Percentiles rank a stretch among this genome's conserved stretches.
Evolutionary conservation across 2,797 vertebrate species (phyloP).

Genomic region (Prunella strophiata): DNA sequence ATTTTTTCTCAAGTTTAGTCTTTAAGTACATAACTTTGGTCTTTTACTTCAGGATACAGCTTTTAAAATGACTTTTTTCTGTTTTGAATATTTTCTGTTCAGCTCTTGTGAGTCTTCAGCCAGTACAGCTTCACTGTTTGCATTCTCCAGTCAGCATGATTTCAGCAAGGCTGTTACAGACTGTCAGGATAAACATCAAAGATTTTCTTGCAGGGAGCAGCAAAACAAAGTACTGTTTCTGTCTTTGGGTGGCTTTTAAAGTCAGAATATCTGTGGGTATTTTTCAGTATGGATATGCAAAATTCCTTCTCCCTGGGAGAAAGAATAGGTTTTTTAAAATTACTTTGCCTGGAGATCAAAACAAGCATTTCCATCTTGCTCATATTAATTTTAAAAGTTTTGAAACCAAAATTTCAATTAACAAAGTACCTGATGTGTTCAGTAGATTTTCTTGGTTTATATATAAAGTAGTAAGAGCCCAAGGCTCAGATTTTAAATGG

Average conservation of each 20-base stretch:
- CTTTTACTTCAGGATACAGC: not conserved
- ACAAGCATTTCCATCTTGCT: not conserved
- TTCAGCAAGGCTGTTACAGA: not conserved
- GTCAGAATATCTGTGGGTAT: not conserved
- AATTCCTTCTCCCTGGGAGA: not conserved
- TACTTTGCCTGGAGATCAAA: not conserved
- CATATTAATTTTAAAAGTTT: not conserved
- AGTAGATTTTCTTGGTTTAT: not conserved
- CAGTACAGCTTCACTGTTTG: not conserved
- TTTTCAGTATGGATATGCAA: not conserved
- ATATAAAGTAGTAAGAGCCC: not conserved
- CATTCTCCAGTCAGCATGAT: not conserved
- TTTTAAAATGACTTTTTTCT: not conserved
- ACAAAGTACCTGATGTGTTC: not conserved
- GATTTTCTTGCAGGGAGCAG: not conserved
- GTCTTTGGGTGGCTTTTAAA: not conserved
- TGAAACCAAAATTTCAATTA: not conserved
- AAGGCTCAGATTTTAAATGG: not conserved
- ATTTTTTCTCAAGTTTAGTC: not conserved
- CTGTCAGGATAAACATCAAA: not conserved
- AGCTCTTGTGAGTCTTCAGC: not conserved
- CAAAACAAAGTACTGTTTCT: not conserved
- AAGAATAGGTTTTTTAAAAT: not conserved
- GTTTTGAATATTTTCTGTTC: not conserved
- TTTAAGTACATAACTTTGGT: not conserved